Base-by-base conservation (phyloP, 2,797 vertebrate genomes). In the Diplodus puntazzo region DNA sequence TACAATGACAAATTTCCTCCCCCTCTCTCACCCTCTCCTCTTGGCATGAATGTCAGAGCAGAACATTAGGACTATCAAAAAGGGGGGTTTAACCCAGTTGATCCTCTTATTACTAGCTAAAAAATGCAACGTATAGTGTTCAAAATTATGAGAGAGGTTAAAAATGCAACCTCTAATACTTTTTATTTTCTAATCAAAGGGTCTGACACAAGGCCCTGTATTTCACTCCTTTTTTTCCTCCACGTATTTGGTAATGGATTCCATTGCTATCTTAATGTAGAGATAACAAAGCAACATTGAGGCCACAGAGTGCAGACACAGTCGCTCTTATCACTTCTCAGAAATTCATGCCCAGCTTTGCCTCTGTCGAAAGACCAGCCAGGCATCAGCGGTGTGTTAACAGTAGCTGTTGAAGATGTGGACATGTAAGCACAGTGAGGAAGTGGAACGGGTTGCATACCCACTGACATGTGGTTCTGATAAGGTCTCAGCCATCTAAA, bases 311-410 rank as follows among this genome's bases (percentile, higher is more conserved):
- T 81, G 70, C 89, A 85, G 80, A 82, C 82, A 63, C 62, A 48
- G 79, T 71, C 12, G 18, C n/a, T 30, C 87, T 93, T 92, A 94
- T 94, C 92, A 49, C 82, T 79, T 79, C 82, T 68, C 62, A 75
- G 82, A 84, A 88, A 86, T 73, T 69, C 73, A 39, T 50, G 77
- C 27, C 50, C 50, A 0, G 84, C 63, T 73, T 65, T 18, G 69
- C 54, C 52, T 25, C 13, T 57, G 76, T 81, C 72, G 69, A 75
- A 53, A 80, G 74, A 78, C 76, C 39, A n/a, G 82, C 43, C 49
- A 83, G 82, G 84, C 58, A 77, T 85, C 86, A 69, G 80, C 76
- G 16, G 80, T 12, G 73, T 60, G 83, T 75, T 55, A 78, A 75
- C 86, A 77, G 86, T 18, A 34, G 72, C 72, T 69, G 71, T 48